Evolutionary conservation across 2,888 invertebrate species (phyloP), one percentile per base, ranked within the genome.

Genomic region (Malthinus seriepunctatus): DNA sequence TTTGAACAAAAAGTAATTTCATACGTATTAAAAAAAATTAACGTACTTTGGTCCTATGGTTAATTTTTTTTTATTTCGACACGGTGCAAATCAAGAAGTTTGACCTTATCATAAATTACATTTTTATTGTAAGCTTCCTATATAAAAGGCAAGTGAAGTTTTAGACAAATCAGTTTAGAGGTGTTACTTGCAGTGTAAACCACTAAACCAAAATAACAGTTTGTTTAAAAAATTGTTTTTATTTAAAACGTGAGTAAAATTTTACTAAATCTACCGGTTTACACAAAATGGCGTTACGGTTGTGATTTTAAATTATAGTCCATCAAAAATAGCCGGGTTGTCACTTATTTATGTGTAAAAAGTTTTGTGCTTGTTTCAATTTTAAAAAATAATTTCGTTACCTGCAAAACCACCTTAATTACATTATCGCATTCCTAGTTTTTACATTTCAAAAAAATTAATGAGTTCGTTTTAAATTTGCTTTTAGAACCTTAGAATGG

Each of bases 401-500:
- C n/a, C n/a, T n/a, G n/a, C n/a, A n/a, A n/a, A n/a, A n/a, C n/a
- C n/a, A n/a, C n/a, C n/a, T n/a, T n/a, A 23, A 23, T 23, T 23
- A 23, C 23, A 23, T 23, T n/a, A n/a, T n/a, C n/a, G n/a, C n/a
- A n/a, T n/a, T n/a, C n/a, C n/a, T n/a, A n/a, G n/a, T n/a, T n/a
- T n/a, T n/a, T n/a, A n/a, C n/a, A n/a, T n/a, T n/a, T n/a, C n/a
- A n/a, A n/a, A n/a, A n/a, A 23, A 23, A 3, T 23, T 23, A 23
- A 23, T n/a, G n/a, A 23, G 23, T 23, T 23, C 5, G 23, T 23
- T 23, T 23, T 44, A 8, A 7, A 37, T 50, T 53, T 53, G 31
- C 15, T 47, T 56, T 3, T 45, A 51, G 58, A n/a, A 32, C 15
- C 8, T 44, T 12, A 64, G 60, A 49, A 77, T 77, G 77, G 71